Base-by-base conservation (phyloP, 2,888 invertebrate genomes). In the Macrosoma leucophasiata region DNA sequence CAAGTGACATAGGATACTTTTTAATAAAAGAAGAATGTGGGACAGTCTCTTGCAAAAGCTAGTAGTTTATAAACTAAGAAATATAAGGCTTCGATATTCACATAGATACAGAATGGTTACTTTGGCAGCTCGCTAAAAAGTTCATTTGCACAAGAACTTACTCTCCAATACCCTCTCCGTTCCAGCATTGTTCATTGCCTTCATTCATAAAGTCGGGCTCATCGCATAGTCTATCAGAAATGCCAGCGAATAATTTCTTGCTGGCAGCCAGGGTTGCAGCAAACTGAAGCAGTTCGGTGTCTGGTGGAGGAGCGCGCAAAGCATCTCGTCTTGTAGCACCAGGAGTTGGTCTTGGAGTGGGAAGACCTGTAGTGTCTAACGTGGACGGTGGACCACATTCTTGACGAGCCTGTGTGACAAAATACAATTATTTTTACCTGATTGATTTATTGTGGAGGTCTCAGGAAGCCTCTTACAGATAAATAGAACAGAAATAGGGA, bases 211-310 rank as follows among this genome's bases (percentile, higher is more conserved):
- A 88, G 50, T 88, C 88, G 1, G 89, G 88, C 48, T 93, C 91
- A 46, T 90, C 89, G 73, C 94, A 95, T 29, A 94, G 77, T 54
- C 89, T 88, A 70, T 94, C 92, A 3, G 95, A 92, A 21, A 96
- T 86, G 51, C 90, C 89, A 17, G 91, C 88, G 76, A 95, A 97
- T 67, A 96, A 93, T 54, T 92, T 92, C 69, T 91, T 91, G 38
- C 92, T 93, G 57, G 87, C 86, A 12, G 88, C 87, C 30, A 91
- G 86, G 8, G 87, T 88, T 4, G 88, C 87, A 6, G 90, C 78
- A 58, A 91, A 90, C 50, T 88, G 87, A 13, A 87, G 62, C 28
- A 91, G 85, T 51, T 88, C 88, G 0, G 88, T 85, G 49, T 90
- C 89, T 4, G 89, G 89, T 1, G 90, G 87, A 1, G 89, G 87